Evolutionary conservation across 1,140 invertebrate genomes (phyloP).

Genomic region (Phocides pigmalion): DNA sequence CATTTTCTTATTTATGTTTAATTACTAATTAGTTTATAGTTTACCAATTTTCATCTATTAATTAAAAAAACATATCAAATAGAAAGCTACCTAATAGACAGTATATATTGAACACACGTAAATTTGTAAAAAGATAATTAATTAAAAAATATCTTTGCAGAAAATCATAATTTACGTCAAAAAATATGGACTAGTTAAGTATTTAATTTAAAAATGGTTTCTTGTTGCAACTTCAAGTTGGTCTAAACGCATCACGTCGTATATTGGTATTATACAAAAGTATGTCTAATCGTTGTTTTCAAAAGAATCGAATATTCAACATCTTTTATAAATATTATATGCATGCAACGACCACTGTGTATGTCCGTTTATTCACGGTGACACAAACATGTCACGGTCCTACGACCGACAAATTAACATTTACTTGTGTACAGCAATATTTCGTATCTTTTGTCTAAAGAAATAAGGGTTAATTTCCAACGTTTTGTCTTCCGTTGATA

Average conservation of each 20-base stretch:
- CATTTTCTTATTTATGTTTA: too few relatives aligned
- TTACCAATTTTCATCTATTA: too few relatives aligned
- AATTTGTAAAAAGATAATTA: too few relatives aligned
- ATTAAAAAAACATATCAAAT: too few relatives aligned
- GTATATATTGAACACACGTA: too few relatives aligned
- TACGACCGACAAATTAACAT: constrained; percentile 40
- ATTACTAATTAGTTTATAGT: too few relatives aligned
- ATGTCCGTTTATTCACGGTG: constrained; percentile 75
- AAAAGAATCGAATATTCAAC: constrained; percentile 28
- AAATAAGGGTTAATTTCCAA: constrained; percentile 33
- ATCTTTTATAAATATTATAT: constrained; percentile 43
- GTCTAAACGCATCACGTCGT: constrained; percentile 12
- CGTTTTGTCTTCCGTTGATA: not conserved
- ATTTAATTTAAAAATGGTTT: too few relatives aligned
- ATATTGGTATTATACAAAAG: constrained; percentile 29
- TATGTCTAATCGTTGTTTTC: constrained; percentile 27
- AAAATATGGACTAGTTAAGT: too few relatives aligned
- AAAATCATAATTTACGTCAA: too few relatives aligned
- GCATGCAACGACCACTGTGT: constrained; percentile 58
- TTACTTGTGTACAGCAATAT: not conserved
- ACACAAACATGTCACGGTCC: constrained; percentile 70
- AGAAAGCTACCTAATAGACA: too few relatives aligned
- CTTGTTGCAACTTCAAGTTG: too few relatives aligned
- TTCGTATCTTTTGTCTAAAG: constrained; percentile 1
- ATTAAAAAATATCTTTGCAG: too few relatives aligned